Percentiles rank a stretch among this genome's conserved stretches.
Conservation (phyloP, 2,888 invertebrate genomes). For the Oscheius sp. region DNA sequence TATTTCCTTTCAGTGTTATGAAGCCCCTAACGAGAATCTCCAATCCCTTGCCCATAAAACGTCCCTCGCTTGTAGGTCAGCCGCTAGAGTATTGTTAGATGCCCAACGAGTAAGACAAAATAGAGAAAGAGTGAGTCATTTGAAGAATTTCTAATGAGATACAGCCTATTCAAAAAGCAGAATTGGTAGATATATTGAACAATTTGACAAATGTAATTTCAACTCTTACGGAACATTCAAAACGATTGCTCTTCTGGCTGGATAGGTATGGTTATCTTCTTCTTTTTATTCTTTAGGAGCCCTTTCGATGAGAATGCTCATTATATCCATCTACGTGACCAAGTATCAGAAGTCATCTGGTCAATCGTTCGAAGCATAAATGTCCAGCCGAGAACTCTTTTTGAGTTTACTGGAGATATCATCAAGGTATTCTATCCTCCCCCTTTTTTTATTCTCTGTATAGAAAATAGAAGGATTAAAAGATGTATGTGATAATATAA, state of each 20-base stretch:
- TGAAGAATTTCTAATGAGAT: not conserved
- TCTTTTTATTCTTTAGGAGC: constrained; percentile 74
- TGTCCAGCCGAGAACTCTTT: constrained; percentile 45
- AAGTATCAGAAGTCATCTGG: constrained; percentile 45
- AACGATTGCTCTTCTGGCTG: constrained; percentile 88
- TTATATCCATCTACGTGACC: constrained; percentile 79
- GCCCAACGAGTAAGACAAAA: constrained; percentile 42
- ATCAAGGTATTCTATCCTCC: constrained; percentile 24
- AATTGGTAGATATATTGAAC: constrained; percentile 52
- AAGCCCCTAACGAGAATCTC: constrained; percentile 87
- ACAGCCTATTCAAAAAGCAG: constrained; percentile 35
- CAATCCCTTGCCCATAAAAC: constrained; percentile 86
- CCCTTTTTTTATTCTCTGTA: not conserved
- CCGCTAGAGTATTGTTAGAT: constrained; percentile 35
- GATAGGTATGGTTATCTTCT: constrained; percentile 75
- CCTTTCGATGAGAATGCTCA: constrained; percentile 76
- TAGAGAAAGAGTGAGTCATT: constrained; percentile 8
- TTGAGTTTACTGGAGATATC: constrained; percentile 41
- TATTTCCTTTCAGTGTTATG: constrained; percentile 81
- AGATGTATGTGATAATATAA: constrained; percentile 83
- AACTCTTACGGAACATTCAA: constrained; percentile 83
- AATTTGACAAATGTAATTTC: constrained; percentile 76
- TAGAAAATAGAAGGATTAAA: constrained; percentile 79
- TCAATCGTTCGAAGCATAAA: constrained; percentile 43
- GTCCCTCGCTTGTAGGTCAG: constrained; percentile 76